phyloP scores from a whole-genome alignment of 1,140 invertebrate genomes.

The Trachymyrmex septentrionalis region DNA sequence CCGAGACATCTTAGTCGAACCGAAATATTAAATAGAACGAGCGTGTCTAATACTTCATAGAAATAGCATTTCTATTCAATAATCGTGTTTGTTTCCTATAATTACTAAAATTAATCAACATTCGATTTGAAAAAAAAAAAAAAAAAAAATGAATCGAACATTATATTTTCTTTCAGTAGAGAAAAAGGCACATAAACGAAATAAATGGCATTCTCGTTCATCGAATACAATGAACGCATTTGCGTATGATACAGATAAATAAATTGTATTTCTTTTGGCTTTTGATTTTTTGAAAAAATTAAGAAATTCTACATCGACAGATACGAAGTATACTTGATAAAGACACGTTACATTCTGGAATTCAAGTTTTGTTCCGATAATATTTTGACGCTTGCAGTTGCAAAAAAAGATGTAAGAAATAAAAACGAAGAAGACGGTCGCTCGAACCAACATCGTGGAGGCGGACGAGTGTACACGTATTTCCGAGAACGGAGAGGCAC shows the following conservation, averaged over 20 bases:
- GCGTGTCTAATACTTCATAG: neutral
- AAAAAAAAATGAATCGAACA: neutral
- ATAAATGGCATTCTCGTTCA: neutral
- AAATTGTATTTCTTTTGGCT: conserved; percentile 24
- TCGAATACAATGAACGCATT: neutral
- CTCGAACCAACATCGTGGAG: conserved; percentile 41
- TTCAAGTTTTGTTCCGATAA: neutral
- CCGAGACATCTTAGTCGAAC: neutral
- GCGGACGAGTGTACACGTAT: conserved; percentile 70
- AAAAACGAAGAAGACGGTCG: conserved; percentile 6
- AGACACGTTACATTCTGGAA: neutral
- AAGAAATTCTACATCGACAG: neutral
- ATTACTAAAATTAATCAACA: neutral
- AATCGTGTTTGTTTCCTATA: neutral
- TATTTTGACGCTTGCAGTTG: neutral
- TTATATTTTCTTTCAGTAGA: neutral
- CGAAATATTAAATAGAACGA: conserved; percentile 43
- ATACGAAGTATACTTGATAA: neutral
- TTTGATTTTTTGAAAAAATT: neutral
- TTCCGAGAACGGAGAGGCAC: conserved; percentile 68
- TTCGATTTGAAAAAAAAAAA: neutral
- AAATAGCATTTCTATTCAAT: neutral
- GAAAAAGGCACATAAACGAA: neutral
- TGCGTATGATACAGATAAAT: neutral
- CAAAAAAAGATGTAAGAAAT: conserved; percentile 12